Evolutionary conservation across 2,113 vertebrate species (phyloP).

Genomic region (Amazona guildingii): DNA sequence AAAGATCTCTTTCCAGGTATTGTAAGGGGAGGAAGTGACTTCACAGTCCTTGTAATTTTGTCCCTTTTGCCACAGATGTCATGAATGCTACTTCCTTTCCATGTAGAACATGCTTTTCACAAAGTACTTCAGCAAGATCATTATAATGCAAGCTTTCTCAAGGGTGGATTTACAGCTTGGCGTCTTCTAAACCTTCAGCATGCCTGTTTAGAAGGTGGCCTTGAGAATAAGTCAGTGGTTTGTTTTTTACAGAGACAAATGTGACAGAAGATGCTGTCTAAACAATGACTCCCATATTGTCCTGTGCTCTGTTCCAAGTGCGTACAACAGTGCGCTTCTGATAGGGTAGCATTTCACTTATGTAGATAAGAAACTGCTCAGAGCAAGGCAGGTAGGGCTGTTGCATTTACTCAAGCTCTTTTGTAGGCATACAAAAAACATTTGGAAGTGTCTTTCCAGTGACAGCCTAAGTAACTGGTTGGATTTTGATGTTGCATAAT

Average conservation of each 20-base stretch:
- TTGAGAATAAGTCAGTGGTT: neutral
- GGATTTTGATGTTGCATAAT: conserved; percentile 12
- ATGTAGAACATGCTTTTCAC: neutral
- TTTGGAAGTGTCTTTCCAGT: neutral
- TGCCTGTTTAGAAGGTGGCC: neutral
- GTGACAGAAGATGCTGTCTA: neutral
- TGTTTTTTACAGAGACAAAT: neutral
- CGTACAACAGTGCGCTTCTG: neutral
- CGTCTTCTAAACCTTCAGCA: neutral
- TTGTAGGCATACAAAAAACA: neutral
- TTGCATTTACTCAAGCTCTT: neutral
- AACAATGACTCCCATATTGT: neutral
- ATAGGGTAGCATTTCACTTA: neutral
- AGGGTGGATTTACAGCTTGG: neutral
- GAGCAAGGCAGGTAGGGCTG: neutral
- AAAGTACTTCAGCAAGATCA: neutral
- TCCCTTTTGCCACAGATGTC: neutral
- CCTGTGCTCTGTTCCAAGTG: neutral
- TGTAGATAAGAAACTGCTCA: neutral
- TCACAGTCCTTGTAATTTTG: neutral
- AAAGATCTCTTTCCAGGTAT: neutral
- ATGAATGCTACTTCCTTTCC: neutral
- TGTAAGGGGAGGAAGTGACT: neutral
- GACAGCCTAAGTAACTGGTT: neutral
- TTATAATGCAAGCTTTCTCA: neutral